Evolutionary conservation across 2,888 invertebrate species (phyloP), one percentile per base, ranked within the genome.

Genomic region (Pimpla rufipes): DNA sequence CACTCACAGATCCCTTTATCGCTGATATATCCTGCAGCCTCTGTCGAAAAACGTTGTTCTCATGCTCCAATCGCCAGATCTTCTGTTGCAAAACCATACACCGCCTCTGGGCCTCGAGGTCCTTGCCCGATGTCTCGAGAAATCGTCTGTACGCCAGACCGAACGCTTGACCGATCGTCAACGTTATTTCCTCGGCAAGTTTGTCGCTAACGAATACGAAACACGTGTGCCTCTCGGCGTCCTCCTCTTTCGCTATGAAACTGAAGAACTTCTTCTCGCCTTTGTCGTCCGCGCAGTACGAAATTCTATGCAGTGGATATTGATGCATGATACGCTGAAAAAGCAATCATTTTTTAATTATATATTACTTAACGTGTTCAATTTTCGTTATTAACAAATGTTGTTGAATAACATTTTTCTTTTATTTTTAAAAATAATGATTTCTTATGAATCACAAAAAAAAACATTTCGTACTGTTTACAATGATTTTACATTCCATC

Each of bases 281-380:
- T 93, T 99, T 99, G 94, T 99, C 99, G 93, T 99, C 99, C 0
- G 99, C 99, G 94, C 99, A 99, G 94, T 99, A 99, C 0, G 99
- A 99, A 94, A 99, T 99, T 94, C 98, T 96, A 93, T 99, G 99
- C 62, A 99, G 94, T 0, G 99, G 99, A 93, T 99, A 99, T 93
- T 98, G 98, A 94, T 98, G 97, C 92, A 98, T 95, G 79, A 98
- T 98, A 91, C 94, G 94, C 95, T 95, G 92, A 90, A 68, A 62
- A 68, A 67, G 84, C 66, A 50, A 71, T 16, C 18, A 18, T 21
- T 52, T 7, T 18, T 52, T 50, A 16, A 16, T 50, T 0, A 50
- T 16, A 16, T 16, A 13, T 45, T 45, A n/a, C 13, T n/a, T 13
- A 13, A n/a, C n/a, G n/a, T 10, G 3, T 62, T 23, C 68, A n/a